Evolutionary conservation across 2,888 invertebrate species (phyloP), one percentile per base, ranked within the genome.

Genomic region (Pachydiplax longipennis): DNA sequence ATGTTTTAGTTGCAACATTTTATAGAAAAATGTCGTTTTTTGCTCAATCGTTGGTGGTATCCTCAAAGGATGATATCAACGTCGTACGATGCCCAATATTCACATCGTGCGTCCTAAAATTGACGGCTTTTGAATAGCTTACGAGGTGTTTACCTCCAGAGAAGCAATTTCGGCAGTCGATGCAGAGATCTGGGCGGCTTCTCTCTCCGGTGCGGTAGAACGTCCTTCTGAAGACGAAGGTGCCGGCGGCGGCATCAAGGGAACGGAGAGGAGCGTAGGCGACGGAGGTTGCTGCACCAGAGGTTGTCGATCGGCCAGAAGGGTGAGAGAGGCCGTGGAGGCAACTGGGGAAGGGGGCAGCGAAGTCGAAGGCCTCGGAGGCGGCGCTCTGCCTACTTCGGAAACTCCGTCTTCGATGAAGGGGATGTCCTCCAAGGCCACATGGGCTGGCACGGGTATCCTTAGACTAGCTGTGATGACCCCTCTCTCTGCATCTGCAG

Each of bases 391-490:
- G 37, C 61, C 91, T 90, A 80, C 48, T 82, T 87, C 90, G 91
- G 73, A 91, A 82, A 35, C 91, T 90, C 92, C 92, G 91, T 96
- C 96, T 93, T 96, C 96, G 92, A 96, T 96, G 92, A 95, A 96
- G 91, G 96, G 96, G 94, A 96, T 96, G 94, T 96, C 95, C 92
- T 96, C 96, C 92, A 95, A 94, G 92, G 95, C 95, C 92, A 96
- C 94, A 82, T 94, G 94, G 91, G 94, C 91, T 31, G 93, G 92
- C 92, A 95, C 96, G 10, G 97, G 97, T 94, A 98, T 97, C 93
- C 97, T 97, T 65, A 98, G 95, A 92, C 97, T 97, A 0, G 97
- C 98, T 0, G 97, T 97, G 92, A 98, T 97, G 91, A 97, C 96
- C 92, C 96, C 96, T 92, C 94, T 94, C 93, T 95, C 95, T 5